These are phyloP conservation scores for Megalurothrips usitatus DNA, from an alignment of 2,888 invertebrate genomes.

Conservation along the genomic window DNA sequence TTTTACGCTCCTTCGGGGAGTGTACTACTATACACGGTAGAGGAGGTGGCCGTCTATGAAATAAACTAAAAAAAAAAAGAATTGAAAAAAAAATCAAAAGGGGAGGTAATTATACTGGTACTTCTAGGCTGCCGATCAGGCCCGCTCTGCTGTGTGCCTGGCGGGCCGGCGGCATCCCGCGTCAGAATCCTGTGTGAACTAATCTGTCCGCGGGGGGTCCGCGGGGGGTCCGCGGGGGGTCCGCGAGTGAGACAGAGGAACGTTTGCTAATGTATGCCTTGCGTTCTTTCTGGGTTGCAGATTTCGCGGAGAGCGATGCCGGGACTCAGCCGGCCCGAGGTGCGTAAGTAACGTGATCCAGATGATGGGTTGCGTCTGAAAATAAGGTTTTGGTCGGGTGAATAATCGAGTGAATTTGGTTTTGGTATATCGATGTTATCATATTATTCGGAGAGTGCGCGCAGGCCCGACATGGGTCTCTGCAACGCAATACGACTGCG, in stretches of 20 bases:
- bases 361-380: neutral
- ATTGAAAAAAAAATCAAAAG: neutral
- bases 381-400: too few relatives aligned
- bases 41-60: neutral
- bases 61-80: neutral
- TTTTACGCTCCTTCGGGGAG: neutral
- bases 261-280: neutral
- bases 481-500: too few relatives aligned
- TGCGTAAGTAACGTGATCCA: neutral
- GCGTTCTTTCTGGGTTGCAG: neutral
- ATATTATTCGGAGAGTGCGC: too few relatives aligned
- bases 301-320: constrained; percentile 4
- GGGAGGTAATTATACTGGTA: neutral
- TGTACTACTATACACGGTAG: neutral
- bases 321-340: neutral
- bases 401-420: too few relatives aligned
- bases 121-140: neutral
- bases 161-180: too few relatives aligned
- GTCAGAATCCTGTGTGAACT: too few relatives aligned
- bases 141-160: neutral
- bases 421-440: too few relatives aligned
- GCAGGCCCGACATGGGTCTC: too few relatives aligned
- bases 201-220: neutral
- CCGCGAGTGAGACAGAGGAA: too few relatives aligned
- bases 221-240: neutral